Evolutionary conservation across 1,140 invertebrate genomes (phyloP).

Genomic region (Anoplolepis gracilipes): DNA sequence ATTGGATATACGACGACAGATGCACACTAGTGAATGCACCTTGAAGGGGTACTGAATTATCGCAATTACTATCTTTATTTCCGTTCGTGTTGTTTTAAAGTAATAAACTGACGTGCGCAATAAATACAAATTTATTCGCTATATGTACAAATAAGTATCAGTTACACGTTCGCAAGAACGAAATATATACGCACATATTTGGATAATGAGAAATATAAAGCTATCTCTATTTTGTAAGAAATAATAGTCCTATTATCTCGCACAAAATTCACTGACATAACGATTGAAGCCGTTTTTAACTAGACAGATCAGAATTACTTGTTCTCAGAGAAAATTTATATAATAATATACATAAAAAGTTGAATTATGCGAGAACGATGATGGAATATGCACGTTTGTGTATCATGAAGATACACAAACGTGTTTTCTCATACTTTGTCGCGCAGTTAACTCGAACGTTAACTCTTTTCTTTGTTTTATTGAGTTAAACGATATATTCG

Average conservation of each 20-base stretch:
- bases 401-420: not conserved
- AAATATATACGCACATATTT: not conserved
- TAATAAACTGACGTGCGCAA: constrained; percentile 30
- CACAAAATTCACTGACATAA: not conserved
- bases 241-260: not conserved
- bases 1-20: constrained; percentile 1
- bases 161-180: constrained; percentile 4
- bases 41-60: not conserved
- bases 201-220: not conserved
- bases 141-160: constrained; percentile 24
- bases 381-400: not conserved
- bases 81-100: not conserved
- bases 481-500: constrained; percentile 57
- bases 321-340: not conserved
- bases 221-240: not conserved
- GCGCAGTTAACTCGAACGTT: not conserved
- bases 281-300: not conserved
- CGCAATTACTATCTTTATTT: constrained; percentile 9
- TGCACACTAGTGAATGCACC: not conserved
- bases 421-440: constrained; percentile 27
- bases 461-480: constrained; percentile 44
- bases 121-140: constrained; percentile 54
- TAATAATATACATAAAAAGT: constrained; percentile 15
- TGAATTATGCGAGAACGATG: not conserved
- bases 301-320: not conserved